phyloP scores from a whole-genome alignment of 1,140 invertebrate species.

The Drosophila repletoides region DNA sequence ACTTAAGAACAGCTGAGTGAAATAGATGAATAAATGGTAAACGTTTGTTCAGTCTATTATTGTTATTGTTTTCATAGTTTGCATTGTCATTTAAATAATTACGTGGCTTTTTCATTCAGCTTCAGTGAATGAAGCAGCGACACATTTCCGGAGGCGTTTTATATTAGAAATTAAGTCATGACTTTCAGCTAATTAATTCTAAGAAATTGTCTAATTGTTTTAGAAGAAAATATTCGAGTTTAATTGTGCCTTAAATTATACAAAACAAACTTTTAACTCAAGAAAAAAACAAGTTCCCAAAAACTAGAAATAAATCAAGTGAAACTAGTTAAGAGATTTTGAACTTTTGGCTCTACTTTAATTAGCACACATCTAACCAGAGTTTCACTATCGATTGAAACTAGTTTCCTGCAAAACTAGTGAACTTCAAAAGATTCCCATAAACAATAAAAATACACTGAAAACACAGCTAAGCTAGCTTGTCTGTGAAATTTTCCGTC shows the following conservation, averaged over 20 bases:
- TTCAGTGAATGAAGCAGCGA: too few relatives aligned
- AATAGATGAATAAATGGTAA: conserved; percentile 23
- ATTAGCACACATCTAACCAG: conserved; percentile 19
- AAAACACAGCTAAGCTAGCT: neutral
- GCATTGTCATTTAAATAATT: conserved; percentile 47
- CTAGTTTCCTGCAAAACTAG: neutral
- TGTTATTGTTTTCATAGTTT: conserved; percentile 41
- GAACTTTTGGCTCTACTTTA: conserved; percentile 1
- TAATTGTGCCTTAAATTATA: too few relatives aligned
- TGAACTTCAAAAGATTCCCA: conserved; percentile 1
- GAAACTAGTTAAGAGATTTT: neutral
- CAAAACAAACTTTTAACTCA: neutral
- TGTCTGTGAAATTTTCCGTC: neutral
- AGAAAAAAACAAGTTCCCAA: conserved; percentile 9
- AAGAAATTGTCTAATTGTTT: conserved; percentile 8
- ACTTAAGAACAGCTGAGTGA: conserved; percentile 20
- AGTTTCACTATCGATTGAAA: conserved; percentile 24
- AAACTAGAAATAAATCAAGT: conserved; percentile 6
- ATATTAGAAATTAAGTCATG: neutral
- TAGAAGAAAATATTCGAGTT: too few relatives aligned
- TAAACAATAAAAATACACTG: neutral
- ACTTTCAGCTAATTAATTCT: neutral
- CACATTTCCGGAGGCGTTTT: too few relatives aligned
- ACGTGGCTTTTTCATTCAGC: conserved; percentile 24
- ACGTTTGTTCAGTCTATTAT: conserved; percentile 45